Evolutionary conservation across 2,888 invertebrate genomes (phyloP).

Genomic region (Alloscopus bannaensis): DNA sequence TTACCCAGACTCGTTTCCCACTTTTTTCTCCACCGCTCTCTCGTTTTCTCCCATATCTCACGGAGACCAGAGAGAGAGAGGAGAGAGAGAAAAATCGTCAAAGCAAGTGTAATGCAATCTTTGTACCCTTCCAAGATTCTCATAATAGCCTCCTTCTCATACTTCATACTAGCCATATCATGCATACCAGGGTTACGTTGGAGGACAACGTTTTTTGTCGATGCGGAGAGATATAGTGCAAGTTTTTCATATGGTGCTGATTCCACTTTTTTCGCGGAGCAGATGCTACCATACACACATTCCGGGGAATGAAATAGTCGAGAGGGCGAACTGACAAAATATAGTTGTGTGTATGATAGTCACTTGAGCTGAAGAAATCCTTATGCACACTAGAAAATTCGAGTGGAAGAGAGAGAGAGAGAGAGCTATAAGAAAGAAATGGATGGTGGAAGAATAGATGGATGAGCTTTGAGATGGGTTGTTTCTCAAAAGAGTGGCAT

Average conservation of each 20-base stretch:
- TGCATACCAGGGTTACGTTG: too few species aligned
- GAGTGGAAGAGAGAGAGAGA: slow-evolving; percentile 1
- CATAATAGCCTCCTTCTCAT: slow-evolving; percentile 61
- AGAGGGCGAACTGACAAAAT: slow-evolving; percentile 18
- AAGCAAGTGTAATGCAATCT: slow-evolving; percentile 49
- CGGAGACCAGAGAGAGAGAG: background rate
- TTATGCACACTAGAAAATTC: background rate
- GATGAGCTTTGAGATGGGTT: slow-evolving; percentile 68
- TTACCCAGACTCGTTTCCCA: slow-evolving; percentile 45
- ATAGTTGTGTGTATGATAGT: too few species aligned
- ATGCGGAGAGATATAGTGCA: too few species aligned
- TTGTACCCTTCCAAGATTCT: slow-evolving; percentile 55
- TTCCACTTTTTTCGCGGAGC: slow-evolving; percentile 45
- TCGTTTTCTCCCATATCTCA: slow-evolving; percentile 43
- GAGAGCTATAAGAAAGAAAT: slow-evolving; percentile 33
- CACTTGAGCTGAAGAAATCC: slow-evolving; percentile 13
- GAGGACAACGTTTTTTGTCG: too few species aligned
- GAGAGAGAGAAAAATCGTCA: slow-evolving; percentile 34
- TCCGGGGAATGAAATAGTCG: slow-evolving; percentile 34
- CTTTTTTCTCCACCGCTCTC: slow-evolving; percentile 37
- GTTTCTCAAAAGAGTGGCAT: slow-evolving; percentile 71
- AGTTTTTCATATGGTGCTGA: slow-evolving; percentile 24
- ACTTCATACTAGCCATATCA: slow-evolving; percentile 55
- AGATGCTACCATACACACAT: slow-evolving; percentile 51
- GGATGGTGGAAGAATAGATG: slow-evolving; percentile 58